phyloP scores from a whole-genome alignment of 2,797 vertebrate species.

The Spinus olivaceus region DNA sequence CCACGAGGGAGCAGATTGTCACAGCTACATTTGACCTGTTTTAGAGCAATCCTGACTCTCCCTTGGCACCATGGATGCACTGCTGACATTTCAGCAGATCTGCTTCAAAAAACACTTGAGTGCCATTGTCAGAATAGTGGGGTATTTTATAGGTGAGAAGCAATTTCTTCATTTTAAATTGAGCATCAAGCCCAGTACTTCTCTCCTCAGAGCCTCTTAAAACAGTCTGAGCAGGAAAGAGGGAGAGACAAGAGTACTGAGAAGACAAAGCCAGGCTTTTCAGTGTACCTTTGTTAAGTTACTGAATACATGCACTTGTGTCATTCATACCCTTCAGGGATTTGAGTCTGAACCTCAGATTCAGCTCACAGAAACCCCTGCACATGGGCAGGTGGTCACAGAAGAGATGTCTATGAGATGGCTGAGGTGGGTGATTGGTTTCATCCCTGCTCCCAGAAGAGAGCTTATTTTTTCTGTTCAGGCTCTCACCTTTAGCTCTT shows the following conservation, averaged over 20 bases:
- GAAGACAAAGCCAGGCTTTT: neutral
- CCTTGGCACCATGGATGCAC: neutral
- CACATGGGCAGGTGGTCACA: neutral
- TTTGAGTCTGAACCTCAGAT: neutral
- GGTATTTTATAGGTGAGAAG: neutral
- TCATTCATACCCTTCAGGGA: neutral
- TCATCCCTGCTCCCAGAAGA: neutral
- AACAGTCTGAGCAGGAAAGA: neutral
- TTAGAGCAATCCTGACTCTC: neutral
- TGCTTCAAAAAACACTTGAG: neutral
- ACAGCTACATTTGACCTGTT: conserved; percentile 33
- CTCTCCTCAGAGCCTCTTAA: neutral
- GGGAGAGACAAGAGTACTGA: neutral
- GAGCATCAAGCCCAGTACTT: neutral
- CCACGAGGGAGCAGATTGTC: conserved; percentile 2
- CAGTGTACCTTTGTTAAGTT: neutral
- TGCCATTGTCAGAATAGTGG: neutral
- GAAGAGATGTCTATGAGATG: neutral
- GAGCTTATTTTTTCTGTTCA: neutral
- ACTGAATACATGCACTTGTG: neutral
- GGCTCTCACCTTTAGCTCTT: neutral
- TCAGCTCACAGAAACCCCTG: neutral
- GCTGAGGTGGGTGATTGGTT: neutral
- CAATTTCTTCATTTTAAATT: neutral
- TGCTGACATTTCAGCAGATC: conserved; percentile 25